Evolutionary conservation across 2,113 vertebrate species (phyloP).

Genomic region (Orycteropus afer): DNA sequence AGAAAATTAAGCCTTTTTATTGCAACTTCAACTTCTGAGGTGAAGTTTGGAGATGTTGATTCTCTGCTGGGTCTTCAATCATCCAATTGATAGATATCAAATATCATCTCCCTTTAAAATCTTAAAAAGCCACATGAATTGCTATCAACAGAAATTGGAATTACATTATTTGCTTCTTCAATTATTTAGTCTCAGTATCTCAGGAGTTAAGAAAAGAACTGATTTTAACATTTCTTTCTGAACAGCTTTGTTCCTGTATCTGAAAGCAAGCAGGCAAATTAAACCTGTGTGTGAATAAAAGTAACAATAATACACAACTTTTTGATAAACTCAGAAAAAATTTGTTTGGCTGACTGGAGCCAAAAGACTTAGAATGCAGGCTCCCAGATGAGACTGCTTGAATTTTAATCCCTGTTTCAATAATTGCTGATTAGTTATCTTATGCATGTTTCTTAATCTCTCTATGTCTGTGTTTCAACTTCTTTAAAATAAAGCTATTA

Average conservation of each 20-base stretch:
- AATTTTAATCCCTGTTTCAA: neutral
- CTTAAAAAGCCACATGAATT: neutral
- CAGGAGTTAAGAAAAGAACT: neutral
- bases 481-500: neutral
- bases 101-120: neutral
- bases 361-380: constrained; percentile 27
- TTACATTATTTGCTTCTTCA: neutral
- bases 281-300: neutral
- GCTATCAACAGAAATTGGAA: neutral
- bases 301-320: neutral
- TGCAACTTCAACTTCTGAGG: neutral
- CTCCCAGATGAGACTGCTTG: neutral
- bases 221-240: neutral
- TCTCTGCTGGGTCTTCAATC: neutral
- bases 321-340: neutral
- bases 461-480: neutral
- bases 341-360: neutral
- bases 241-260: neutral
- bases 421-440: constrained; percentile 12
- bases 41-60: neutral
- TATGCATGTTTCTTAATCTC: neutral
- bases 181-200: neutral
- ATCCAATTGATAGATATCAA: neutral
- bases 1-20: neutral
- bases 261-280: neutral